These are phyloP conservation scores for Tethea ocularis DNA, from an alignment of 2,888 invertebrate genomes.

Conservation along the genomic window DNA sequence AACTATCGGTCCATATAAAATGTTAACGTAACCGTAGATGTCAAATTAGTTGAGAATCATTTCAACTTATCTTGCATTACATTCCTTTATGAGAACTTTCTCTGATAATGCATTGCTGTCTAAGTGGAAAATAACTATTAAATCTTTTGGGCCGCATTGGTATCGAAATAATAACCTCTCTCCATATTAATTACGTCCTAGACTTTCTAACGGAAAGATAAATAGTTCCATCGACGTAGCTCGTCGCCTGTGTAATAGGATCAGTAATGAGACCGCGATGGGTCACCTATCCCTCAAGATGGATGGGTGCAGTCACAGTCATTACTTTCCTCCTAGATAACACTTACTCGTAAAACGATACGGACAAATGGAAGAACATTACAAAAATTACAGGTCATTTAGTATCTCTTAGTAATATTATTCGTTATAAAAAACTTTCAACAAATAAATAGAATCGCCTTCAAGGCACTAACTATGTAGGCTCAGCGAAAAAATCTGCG, in stretches of 20 bases:
- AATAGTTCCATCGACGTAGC: slow-evolving; percentile 47
- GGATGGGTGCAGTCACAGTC: slow-evolving; percentile 55
- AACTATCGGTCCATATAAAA: slow-evolving; percentile 17
- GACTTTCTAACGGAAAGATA: slow-evolving; percentile 71
- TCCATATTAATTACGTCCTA: slow-evolving; percentile 78
- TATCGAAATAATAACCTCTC: slow-evolving; percentile 76
- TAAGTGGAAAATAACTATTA: slow-evolving; percentile 56
- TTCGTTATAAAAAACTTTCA: no score
- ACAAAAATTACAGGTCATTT: not conserved
- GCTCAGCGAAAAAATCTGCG: no score
- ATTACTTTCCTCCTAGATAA: slow-evolving; percentile 38
- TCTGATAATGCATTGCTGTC: slow-evolving; percentile 64
- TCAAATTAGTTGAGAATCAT: slow-evolving; percentile 16
- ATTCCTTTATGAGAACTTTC: slow-evolving; percentile 69
- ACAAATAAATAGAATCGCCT: no score
- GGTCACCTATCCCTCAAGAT: slow-evolving; percentile 55
- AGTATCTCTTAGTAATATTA: not conserved
- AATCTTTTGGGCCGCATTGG: slow-evolving; percentile 46
- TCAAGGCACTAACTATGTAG: no score
- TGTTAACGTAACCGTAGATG: slow-evolving; percentile 26
- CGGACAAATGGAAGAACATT: not conserved
- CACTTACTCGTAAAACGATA: slow-evolving; percentile 18
- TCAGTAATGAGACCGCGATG: slow-evolving; percentile 61
- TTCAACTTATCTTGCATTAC: slow-evolving; percentile 48
- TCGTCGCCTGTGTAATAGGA: slow-evolving; percentile 54